phyloP scores from a whole-genome alignment of 2,113 vertebrate genomes.

The Penelope pileata region DNA sequence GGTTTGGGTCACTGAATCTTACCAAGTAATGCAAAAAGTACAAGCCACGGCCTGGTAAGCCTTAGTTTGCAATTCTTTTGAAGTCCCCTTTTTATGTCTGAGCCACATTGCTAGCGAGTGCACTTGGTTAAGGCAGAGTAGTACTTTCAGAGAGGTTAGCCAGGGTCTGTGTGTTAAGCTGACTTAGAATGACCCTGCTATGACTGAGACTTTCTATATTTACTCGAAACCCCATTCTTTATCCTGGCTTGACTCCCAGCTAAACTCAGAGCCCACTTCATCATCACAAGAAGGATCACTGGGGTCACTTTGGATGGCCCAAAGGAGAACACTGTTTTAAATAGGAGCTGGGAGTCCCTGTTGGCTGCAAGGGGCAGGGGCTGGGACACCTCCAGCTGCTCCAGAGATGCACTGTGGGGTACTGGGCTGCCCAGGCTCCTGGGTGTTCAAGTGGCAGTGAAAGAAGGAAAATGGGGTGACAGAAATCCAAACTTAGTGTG shows the following conservation, averaged over 20 bases:
- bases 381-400: background rate
- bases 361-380: background rate
- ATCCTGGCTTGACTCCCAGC: background rate
- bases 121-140: background rate
- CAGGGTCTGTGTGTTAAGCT: background rate
- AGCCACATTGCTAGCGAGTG: background rate
- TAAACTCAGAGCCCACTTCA: background rate
- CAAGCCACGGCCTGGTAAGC: background rate
- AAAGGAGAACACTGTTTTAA: background rate
- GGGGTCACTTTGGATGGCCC: background rate
- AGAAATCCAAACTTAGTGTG: background rate
- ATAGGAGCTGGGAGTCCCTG: background rate
- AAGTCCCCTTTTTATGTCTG: background rate
- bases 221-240: background rate
- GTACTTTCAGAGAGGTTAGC: background rate
- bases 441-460: background rate
- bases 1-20: background rate
- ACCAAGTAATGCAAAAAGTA: background rate
- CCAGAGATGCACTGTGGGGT: background rate
- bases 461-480: background rate
- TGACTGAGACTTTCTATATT: background rate
- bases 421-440: rapidly evolving
- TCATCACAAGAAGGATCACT: background rate
- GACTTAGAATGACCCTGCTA: background rate
- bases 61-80: background rate